Conservation (phyloP, 2,888 invertebrate species). For the Conomelus anceps region DNA sequence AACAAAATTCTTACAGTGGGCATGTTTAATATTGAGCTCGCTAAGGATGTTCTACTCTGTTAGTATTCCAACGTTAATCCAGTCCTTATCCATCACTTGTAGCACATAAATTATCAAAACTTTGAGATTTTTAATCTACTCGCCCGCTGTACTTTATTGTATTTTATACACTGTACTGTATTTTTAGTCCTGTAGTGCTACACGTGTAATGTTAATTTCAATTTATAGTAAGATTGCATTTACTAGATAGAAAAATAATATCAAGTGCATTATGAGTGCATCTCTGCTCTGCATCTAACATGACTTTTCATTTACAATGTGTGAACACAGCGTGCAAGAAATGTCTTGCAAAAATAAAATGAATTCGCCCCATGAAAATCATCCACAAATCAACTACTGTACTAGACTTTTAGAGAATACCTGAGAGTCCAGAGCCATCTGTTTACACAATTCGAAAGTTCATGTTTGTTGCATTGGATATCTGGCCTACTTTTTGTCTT, state of each 20-base stretch:
- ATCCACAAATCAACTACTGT: neutral
- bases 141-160: too few relatives aligned
- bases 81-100: neutral
- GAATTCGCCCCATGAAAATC: too few relatives aligned
- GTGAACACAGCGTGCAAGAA: neutral
- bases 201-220: too few relatives aligned
- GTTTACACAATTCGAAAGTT: neutral
- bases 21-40: too few relatives aligned
- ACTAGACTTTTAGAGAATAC: neutral
- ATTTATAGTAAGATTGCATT: neutral
- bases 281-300: too few relatives aligned
- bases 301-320: too few relatives aligned
- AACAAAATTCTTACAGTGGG: too few relatives aligned
- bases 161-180: too few relatives aligned
- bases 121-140: too few relatives aligned
- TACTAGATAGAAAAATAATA: neutral
- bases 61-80: neutral
- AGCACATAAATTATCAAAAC: neutral
- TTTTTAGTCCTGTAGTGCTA: too few relatives aligned
- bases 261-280: too few relatives aligned
- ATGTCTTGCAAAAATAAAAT: neutral
- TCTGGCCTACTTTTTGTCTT: neutral
- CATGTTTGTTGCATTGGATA: neutral
- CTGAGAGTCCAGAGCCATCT: neutral
- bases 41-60: neutral